Conservation (phyloP, 2,888 invertebrate species). For the Chloroclystis v-ata region DNA sequence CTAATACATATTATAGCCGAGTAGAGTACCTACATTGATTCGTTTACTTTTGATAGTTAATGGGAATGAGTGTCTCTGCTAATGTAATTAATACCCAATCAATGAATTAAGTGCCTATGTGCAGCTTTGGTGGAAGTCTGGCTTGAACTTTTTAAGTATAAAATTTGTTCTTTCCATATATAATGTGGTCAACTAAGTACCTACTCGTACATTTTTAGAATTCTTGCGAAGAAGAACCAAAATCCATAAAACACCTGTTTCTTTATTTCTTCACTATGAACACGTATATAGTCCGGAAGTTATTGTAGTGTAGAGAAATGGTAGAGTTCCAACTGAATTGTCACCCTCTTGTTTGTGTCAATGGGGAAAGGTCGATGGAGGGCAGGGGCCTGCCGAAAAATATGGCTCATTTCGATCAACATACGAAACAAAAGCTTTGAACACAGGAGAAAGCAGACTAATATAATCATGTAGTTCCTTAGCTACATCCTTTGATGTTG, state of each 20-base stretch:
- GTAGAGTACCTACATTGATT: conserved; percentile 5
- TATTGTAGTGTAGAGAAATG: conserved; percentile 11
- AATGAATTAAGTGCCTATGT: too few relatives aligned
- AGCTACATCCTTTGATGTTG: too few relatives aligned
- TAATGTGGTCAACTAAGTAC: too few relatives aligned
- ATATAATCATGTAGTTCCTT: too few relatives aligned
- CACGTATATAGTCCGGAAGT: conserved; percentile 3
- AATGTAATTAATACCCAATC: conserved; percentile 4
- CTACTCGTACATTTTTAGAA: too few relatives aligned
- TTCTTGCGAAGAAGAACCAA: too few relatives aligned
- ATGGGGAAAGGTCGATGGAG: conserved; percentile 48
- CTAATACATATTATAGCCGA: neutral
- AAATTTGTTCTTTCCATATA: too few relatives aligned
- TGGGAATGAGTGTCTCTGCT: neutral
- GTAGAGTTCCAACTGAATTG: conserved; percentile 32
- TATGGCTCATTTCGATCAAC: conserved; percentile 7
- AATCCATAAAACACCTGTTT: conserved; percentile 1
- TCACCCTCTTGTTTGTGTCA: conserved; percentile 35
- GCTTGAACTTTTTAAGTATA: too few relatives aligned
- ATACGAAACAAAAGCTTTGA: neutral
- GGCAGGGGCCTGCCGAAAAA: conserved; percentile 28
- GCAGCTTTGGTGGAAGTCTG: too few relatives aligned
- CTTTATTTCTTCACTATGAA: neutral
- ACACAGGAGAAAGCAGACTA: too few relatives aligned
- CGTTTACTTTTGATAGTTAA: neutral